A percentile compares a stretch with the other conserved stretches of the same genome.
These are phyloP conservation scores for Actinernus sp. DNA, from an alignment of 92 coral and sea anemone genomes.

Conservation along the genomic window DNA sequence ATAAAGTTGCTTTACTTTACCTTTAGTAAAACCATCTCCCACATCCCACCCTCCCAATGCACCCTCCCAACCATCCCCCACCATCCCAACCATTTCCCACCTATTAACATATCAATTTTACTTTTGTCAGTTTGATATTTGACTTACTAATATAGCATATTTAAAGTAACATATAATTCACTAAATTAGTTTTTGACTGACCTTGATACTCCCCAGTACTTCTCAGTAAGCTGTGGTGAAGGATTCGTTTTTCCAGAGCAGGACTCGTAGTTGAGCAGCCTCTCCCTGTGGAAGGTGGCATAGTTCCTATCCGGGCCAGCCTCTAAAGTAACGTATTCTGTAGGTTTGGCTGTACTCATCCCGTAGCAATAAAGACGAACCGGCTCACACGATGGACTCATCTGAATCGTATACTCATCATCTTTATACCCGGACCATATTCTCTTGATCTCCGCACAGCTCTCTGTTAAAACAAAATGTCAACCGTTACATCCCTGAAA, in stretches of 20 bases:
- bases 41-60: no score
- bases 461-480: no score
- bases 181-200: neutral
- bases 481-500: no score
- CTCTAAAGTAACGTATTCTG: constrained; percentile 89
- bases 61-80: no score
- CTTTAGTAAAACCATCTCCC: no score
- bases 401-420: constrained; percentile 92
- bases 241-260: constrained; percentile 92
- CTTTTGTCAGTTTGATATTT: no score
- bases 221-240: constrained; percentile 87
- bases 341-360: constrained; percentile 82
- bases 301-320: constrained; percentile 88
- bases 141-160: no score
- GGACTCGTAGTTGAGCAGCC: constrained; percentile 85
- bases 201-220: constrained; percentile 98
- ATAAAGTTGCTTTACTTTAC: no score
- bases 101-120: no score
- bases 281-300: constrained; percentile 89
- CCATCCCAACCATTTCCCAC: no score
- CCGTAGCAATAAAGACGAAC: constrained; percentile 94
- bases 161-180: neutral
- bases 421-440: constrained; percentile 91
- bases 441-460: constrained; percentile 91
- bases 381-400: constrained; percentile 88